These are phyloP conservation scores for Bos indicus DNA, from an alignment of 2,113 vertebrate genomes.

Conservation along the genomic window DNA sequence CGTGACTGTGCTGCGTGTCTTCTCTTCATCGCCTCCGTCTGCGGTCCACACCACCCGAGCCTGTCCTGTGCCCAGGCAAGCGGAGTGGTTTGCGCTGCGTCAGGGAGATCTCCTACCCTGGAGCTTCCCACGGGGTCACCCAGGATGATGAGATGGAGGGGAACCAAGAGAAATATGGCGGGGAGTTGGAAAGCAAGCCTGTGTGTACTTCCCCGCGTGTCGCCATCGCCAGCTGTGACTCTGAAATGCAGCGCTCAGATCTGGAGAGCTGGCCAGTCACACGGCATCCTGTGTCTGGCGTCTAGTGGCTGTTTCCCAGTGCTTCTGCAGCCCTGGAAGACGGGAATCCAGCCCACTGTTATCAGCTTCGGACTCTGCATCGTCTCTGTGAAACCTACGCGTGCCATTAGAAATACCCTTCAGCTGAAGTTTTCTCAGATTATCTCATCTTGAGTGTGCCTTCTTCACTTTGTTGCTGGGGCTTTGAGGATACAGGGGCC, in stretches of 20 bases:
- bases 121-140: background rate
- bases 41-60: background rate
- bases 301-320: background rate
- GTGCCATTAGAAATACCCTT: background rate
- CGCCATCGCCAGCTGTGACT: accelerated
- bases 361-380: background rate
- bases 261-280: background rate
- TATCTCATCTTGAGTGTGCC: background rate
- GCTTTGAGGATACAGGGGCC: background rate
- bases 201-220: accelerated
- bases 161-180: accelerated
- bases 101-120: no score
- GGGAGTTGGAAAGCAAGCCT: no score
- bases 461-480: background rate
- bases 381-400: no score
- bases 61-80: background rate
- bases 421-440: background rate
- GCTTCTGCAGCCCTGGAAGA: background rate
- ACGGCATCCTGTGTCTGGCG: accelerated
- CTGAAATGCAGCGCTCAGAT: background rate
- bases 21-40: accelerated
- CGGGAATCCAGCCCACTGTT: accelerated
- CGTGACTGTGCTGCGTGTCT: accelerated
- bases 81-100: background rate
- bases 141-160: background rate